Evolutionary conservation across 2,888 invertebrate genomes (phyloP).

Genomic region (Drosophila pseudotakahashii): DNA sequence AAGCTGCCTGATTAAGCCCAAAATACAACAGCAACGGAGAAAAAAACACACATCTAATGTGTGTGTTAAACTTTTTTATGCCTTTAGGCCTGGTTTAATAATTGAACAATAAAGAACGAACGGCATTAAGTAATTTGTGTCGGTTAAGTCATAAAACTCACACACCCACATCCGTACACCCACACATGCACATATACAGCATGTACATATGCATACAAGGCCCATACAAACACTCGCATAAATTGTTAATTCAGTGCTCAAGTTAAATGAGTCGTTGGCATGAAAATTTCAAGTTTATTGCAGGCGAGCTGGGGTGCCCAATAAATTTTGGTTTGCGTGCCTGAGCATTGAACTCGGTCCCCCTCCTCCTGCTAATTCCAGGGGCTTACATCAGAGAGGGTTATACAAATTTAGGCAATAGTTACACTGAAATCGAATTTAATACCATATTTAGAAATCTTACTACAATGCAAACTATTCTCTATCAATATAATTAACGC

Average conservation of each 20-base stretch:
- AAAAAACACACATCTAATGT: constrained; percentile 45
- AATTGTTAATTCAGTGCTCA: constrained; percentile 79
- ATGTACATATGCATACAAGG: not conserved
- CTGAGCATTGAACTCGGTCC: constrained; percentile 22
- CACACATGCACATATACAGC: not conserved
- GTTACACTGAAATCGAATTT: no score
- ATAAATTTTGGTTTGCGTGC: constrained; percentile 41
- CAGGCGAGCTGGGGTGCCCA: constrained; percentile 29
- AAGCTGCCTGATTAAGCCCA: constrained; percentile 46
- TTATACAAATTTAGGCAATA: not conserved
- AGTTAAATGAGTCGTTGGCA: constrained; percentile 74
- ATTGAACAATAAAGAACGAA: constrained; percentile 74
- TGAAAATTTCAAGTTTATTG: constrained; percentile 77
- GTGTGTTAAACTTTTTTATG: constrained; percentile 73
- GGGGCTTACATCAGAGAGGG: not conserved
- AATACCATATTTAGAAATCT: no score
- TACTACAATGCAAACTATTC: no score
- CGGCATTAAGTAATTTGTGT: constrained; percentile 77
- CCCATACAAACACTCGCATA: constrained; percentile 41
- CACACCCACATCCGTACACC: constrained; percentile 20
- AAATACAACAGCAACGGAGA: no score
- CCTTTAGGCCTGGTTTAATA: constrained; percentile 62
- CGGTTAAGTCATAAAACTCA: constrained; percentile 65
- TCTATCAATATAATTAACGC: no score
- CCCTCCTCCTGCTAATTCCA: not conserved